Conservation (phyloP, 2,113 vertebrate genomes). For the Lamprologus callipterus region DNA sequence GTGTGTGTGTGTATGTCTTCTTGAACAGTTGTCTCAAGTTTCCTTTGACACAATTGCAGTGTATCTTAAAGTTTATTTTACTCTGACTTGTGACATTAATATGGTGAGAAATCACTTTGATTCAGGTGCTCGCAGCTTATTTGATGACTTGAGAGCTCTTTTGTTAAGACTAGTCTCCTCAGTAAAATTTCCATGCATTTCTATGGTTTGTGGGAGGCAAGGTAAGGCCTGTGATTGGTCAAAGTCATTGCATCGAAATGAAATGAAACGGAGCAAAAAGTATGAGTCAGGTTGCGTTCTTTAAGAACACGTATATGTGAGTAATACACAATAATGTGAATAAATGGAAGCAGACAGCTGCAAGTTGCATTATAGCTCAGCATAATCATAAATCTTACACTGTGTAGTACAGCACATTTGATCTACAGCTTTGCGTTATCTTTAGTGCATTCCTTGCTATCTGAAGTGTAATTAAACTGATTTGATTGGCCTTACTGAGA, state of each 20-base stretch:
- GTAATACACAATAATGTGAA: background rate
- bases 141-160: conserved; percentile 13
- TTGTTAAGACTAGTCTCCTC: conserved; percentile 20
- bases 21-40: conserved; percentile 17
- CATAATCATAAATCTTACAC: background rate
- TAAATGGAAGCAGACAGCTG: background rate
- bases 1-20: background rate
- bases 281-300: background rate
- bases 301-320: background rate
- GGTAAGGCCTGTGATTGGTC: background rate
- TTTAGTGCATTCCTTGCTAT: background rate
- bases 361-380: background rate
- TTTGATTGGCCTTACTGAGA: background rate
- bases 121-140: conserved; percentile 13
- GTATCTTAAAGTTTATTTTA: conserved; percentile 3
- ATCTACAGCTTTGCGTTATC: background rate
- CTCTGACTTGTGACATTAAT: conserved; percentile 38
- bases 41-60: background rate
- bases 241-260: background rate
- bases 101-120: conserved; percentile 43
- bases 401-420: background rate
- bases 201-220: conserved; percentile 8
- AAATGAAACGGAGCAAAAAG: background rate
- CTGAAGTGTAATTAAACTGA: background rate
- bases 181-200: conserved; percentile 24